Evolutionary conservation across 2,113 vertebrate species (phyloP), one percentile per base, ranked within the genome.

Genomic region (Rhinopomastus cyanomelas): DNA sequence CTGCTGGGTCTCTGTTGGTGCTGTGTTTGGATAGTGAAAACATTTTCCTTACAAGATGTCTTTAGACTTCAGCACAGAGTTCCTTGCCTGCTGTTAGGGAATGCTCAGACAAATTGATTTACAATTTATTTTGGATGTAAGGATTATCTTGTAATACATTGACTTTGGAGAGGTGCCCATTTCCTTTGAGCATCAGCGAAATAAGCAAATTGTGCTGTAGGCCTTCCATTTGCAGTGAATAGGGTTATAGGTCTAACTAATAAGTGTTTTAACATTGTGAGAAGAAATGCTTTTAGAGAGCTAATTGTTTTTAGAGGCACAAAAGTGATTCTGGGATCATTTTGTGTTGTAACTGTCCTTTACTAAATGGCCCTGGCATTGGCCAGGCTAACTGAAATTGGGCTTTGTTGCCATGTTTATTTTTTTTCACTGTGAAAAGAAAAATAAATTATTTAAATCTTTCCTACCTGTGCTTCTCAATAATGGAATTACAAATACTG

Each of bases 371-470:
- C 64, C 36, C 11, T 71, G 3, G 11, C 37, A 34, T 88, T 95
- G 91, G 49, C 62, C 39, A 37, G 29, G 59, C 27, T 61, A 76
- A 69, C 49, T 90, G 72, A 88, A 95, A 86, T 81, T 0, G 0
- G 48, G 34, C 64, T 93, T 87, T 80, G 71, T 86, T 83, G 25
- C 52, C 51, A 39, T 59, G 77, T 23, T 83, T 85, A 30, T 91
- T 95, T 81, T 79, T 84, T 92, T 72, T 74, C 81, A 49, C 59
- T 60, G 83, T 84, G 92, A 95, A 88, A 90, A 85, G 88, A 90
- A 88, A 94, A 94, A 89, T 94, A 59, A 95, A 95, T 95, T 93
- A 94, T 95, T 95, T 94, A 96, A 88, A 94, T 89, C 85, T 91
- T 92, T 92, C 89, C 87, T 93, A 37, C 48, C 84, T 59, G 48